Evolutionary conservation across 2,113 vertebrate species (phyloP), one percentile per base, ranked within the genome.

Genomic region (Passerina amoena): DNA sequence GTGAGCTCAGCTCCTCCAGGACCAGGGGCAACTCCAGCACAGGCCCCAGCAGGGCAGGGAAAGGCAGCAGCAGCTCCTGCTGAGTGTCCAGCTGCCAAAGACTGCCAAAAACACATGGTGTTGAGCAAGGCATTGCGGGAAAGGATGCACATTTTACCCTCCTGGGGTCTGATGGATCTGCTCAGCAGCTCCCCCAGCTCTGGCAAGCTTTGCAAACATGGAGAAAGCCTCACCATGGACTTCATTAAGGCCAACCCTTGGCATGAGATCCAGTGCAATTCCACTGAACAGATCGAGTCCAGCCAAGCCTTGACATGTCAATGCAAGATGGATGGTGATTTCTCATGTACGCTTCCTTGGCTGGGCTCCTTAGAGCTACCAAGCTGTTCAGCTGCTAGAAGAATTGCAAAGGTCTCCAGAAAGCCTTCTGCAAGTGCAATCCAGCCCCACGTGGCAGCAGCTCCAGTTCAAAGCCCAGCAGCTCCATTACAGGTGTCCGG

Each of bases 401-500:
- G 3, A 83, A 50, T 5, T 19, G 22, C n/a, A 54, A 50, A 50
- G 17, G 19, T 64, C 57, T 76, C 27, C 69, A 70, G 45, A 75
- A 94, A 92, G 60, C 17, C 27, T 69, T 44, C 54, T 33, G 51
- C 54, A 54, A 53, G 50, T 12, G 15, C 47, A 70, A 1, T 24
- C 16, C 69, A 73, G 68, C 24, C 23, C 37, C 35, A 10, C 0
- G 0, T 17, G 37, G 57, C 60, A 63, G 47, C 48, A 57, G 13
- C 28, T 68, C 40, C 44, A 25, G 40, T 6, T 65, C 57, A 56
- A 87, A 56, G 31, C 68, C 12, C 27, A 9, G 11, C 21, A 48
- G 64, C 24, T 77, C 38, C 0, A 0, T 16, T 19, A 23, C 2
- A 40, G 48, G 50, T 9, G 23, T 51, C 40, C 6, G 0, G 0